Evolutionary conservation across 2,113 vertebrate genomes (phyloP).

Genomic region (Trichomycterus rosablanca): DNA sequence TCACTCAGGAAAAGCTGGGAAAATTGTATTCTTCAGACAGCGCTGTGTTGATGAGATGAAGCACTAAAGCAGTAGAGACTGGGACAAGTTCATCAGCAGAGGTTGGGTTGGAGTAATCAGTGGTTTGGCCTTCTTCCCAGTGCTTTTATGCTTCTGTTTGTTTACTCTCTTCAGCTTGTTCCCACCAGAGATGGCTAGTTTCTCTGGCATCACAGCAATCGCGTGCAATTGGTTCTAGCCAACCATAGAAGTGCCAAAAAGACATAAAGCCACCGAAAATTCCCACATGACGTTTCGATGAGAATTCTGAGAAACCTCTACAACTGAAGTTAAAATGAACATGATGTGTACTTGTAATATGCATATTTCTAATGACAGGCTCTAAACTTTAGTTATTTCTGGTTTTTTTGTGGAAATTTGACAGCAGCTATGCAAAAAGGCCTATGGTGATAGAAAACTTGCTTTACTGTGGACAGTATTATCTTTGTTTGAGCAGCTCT

Average conservation of each 20-base stretch:
- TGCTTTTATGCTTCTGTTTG: conserved; percentile 53
- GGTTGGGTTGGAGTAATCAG: conserved; percentile 43
- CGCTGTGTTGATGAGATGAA: conserved; percentile 52
- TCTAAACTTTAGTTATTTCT: no score
- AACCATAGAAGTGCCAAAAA: conserved; percentile 58
- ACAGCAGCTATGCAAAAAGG: no score
- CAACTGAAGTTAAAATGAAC: no score
- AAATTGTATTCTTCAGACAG: not conserved
- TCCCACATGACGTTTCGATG: no score
- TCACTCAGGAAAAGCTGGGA: conserved; percentile 50
- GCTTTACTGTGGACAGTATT: no score
- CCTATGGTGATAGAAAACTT: no score
- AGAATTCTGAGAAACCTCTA: no score
- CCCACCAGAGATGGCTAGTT: no score
- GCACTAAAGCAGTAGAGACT: conserved; percentile 53
- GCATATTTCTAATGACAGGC: no score
- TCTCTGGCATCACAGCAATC: conserved; percentile 55
- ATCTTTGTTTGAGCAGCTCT: no score
- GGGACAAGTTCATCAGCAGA: conserved; percentile 45
- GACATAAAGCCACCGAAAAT: conserved; percentile 56
- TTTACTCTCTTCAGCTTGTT: conserved; percentile 34
- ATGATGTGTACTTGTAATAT: no score
- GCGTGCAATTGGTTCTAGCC: conserved; percentile 43
- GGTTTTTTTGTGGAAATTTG: no score
- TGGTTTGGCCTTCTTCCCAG: conserved; percentile 39